These are phyloP conservation scores for Ophthalmolycus amberensis DNA, from an alignment of 2,113 vertebrate species.

Conservation along the genomic window DNA sequence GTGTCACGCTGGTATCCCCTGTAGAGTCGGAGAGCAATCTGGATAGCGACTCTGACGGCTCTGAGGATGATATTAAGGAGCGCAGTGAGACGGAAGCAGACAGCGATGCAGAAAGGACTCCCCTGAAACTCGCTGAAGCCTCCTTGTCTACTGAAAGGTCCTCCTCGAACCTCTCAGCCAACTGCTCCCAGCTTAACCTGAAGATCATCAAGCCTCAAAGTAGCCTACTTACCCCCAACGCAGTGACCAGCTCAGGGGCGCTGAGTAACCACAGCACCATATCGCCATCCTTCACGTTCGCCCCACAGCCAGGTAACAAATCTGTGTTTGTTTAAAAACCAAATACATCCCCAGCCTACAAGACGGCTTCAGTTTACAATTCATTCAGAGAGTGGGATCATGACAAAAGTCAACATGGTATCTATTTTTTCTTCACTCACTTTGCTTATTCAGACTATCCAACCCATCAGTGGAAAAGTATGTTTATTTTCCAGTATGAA, in stretches of 20 bases:
- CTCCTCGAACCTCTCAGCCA: conserved; percentile 80
- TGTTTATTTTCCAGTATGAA: conserved; percentile 4
- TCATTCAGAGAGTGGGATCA: not conserved
- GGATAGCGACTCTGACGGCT: conserved; percentile 91
- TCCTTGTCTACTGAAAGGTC: conserved; percentile 51
- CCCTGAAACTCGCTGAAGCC: conserved; percentile 82
- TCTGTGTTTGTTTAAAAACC: not conserved
- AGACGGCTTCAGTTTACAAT: not conserved
- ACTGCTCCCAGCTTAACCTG: conserved; percentile 86
- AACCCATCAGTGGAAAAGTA: conserved; percentile 1
- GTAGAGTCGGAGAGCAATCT: conserved; percentile 94
- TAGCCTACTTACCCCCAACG: conserved; percentile 69
- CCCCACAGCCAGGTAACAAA: conserved; percentile 85
- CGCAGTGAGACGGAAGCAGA: conserved; percentile 88
- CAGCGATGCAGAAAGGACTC: conserved; percentile 86
- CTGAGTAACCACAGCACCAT: conserved; percentile 82
- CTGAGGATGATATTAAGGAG: conserved; percentile 91
- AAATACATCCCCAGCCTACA: not conserved
- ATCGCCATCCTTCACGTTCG: conserved; percentile 81
- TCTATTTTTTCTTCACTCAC: not conserved
- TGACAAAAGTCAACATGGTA: not conserved
- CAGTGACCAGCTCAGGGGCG: conserved; percentile 81
- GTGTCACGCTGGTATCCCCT: conserved; percentile 39
- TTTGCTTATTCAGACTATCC: conserved; percentile 11
- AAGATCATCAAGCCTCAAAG: conserved; percentile 84